Percentiles rank a stretch among this genome's conserved stretches.
Evolutionary conservation across 2,113 vertebrate species (phyloP).

Genomic region (Arvicanthis niloticus): DNA sequence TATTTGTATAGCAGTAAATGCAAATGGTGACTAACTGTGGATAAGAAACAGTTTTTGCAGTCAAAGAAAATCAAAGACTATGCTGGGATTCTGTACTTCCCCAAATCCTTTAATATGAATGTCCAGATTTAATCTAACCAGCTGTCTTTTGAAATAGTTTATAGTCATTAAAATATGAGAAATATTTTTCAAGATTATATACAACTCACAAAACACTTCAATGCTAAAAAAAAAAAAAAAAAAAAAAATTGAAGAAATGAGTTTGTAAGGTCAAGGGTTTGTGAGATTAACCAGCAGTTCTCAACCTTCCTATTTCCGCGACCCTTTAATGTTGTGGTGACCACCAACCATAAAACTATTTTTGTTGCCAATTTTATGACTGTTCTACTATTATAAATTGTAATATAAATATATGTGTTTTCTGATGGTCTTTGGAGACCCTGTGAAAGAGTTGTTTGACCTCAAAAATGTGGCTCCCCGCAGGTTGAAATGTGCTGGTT

Average conservation of each 20-base stretch:
- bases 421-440: no score
- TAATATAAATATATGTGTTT: background rate
- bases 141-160: background rate
- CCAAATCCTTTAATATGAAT: background rate
- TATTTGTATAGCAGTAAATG: background rate
- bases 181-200: background rate
- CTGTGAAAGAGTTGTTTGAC: background rate
- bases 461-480: accelerated
- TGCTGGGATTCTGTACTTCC: background rate
- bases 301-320: background rate
- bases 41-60: background rate
- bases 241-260: conserved; percentile 28
- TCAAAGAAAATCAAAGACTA: background rate
- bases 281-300: background rate
- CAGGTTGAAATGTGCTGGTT: background rate
- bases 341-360: background rate
- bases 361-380: background rate
- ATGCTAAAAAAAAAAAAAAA: no score
- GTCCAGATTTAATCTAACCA: background rate
- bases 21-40: background rate
- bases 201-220: background rate
- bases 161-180: background rate
- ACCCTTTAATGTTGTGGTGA: no score
- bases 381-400: background rate
- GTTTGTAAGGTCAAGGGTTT: background rate